Conservation (phyloP, 2,113 vertebrate species). For the Octodon degus region DNA sequence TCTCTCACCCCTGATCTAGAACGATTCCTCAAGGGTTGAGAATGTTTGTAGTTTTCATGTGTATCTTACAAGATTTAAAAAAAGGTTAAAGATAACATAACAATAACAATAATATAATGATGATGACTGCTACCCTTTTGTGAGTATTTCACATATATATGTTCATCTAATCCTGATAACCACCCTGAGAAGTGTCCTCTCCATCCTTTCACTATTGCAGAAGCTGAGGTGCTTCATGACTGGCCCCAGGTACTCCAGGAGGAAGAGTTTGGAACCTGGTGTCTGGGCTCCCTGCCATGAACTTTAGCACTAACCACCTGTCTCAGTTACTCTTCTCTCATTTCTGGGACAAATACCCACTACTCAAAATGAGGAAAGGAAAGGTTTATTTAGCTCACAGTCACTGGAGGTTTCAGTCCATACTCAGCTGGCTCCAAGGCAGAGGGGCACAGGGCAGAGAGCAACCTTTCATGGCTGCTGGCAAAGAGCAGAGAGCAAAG, state of each 20-base stretch:
- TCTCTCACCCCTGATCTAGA: neutral
- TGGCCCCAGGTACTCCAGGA: neutral
- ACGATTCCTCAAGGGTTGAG: neutral
- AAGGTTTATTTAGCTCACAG: no score
- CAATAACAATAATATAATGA: neutral
- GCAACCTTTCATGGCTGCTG: no score
- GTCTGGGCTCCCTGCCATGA: neutral
- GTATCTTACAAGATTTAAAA: neutral
- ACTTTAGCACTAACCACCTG: neutral
- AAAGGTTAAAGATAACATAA: slow-evolving; percentile 1
- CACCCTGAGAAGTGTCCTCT: neutral
- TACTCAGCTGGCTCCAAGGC: no score
- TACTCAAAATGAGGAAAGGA: no score
- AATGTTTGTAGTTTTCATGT: neutral
- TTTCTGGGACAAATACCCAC: no score
- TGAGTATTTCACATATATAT: neutral
- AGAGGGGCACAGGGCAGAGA: no score
- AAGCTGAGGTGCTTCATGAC: neutral
- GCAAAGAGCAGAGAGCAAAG: no score
- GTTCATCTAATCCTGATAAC: neutral
- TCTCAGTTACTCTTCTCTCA: no score
- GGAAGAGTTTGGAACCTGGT: neutral
- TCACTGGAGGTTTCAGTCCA: no score
- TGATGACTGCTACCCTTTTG: neutral
- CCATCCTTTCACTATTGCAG: neutral